phyloP scores from a whole-genome alignment of 2,888 invertebrate species.

The Bibio marci region DNA sequence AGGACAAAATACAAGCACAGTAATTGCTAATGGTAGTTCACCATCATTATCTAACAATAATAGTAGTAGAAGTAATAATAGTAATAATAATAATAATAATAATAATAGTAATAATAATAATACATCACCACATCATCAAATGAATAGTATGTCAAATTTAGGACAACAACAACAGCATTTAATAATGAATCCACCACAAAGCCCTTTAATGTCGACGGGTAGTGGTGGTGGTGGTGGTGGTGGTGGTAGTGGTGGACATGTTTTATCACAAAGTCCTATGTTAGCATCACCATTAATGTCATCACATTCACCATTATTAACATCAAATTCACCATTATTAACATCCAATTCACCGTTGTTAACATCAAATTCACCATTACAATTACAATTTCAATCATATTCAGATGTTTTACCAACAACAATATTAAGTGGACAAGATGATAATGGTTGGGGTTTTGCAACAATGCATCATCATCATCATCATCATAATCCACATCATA shows the following conservation, averaged over 20 bases:
- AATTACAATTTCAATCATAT: constrained; percentile 17
- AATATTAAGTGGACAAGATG: constrained; percentile 17
- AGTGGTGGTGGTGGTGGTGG: too few relatives aligned
- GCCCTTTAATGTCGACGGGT: constrained; percentile 2
- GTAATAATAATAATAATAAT: too few relatives aligned
- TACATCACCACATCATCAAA: constrained; percentile 5
- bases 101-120: background rate
- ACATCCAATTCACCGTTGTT: constrained; percentile 14
- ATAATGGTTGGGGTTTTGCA: constrained; percentile 19
- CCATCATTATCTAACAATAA: background rate
- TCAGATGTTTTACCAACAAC: constrained; percentile 20
- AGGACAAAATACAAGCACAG: too few relatives aligned
- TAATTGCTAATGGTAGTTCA: background rate
- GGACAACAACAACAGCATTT: background rate
- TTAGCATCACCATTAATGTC: constrained; percentile 17
- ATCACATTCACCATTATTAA: constrained; percentile 20
- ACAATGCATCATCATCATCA: constrained; percentile 5
- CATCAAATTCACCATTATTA: constrained; percentile 17
- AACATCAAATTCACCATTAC: constrained; percentile 10
- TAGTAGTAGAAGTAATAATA: too few relatives aligned
- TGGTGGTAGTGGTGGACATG: constrained; percentile 3
- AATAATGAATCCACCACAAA: constrained; percentile 5
- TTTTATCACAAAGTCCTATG: constrained; percentile 13
- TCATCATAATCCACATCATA: too few relatives aligned
- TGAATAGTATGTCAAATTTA: background rate